Conservation (phyloP, 2,113 vertebrate species). For the Microcebus ravelobensis region DNA sequence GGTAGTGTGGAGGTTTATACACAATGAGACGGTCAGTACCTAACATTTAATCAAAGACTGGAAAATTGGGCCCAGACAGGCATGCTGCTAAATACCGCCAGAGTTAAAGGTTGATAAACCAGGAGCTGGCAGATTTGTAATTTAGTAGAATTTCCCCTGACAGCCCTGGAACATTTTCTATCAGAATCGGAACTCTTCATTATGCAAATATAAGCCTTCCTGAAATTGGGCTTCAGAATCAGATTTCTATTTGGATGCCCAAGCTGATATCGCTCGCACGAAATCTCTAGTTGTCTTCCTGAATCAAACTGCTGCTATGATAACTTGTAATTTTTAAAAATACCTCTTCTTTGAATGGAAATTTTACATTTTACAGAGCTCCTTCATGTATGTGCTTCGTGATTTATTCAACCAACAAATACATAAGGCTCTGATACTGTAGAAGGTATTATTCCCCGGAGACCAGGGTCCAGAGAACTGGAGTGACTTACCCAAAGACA, state of each 20-base stretch:
- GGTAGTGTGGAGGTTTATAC: background rate
- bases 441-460: background rate
- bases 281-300: constrained; percentile 46
- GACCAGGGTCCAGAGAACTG: background rate
- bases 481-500: background rate
- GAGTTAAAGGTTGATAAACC: constrained; percentile 69
- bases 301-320: constrained; percentile 18
- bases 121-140: constrained; percentile 58
- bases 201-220: constrained; percentile 69
- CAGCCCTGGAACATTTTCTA: constrained; percentile 60
- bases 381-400: constrained; percentile 31
- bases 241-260: constrained; percentile 47
- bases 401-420: constrained; percentile 43
- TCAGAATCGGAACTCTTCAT: constrained; percentile 65
- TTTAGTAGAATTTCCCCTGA: constrained; percentile 73
- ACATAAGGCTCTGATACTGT: background rate
- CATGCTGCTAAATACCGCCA: constrained; percentile 67
- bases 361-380: constrained; percentile 17
- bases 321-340: constrained; percentile 59
- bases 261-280: background rate
- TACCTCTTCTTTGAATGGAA: constrained; percentile 34
- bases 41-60: constrained; percentile 70
- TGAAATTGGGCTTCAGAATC: constrained; percentile 63
- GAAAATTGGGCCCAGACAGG: constrained; percentile 60
- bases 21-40: constrained; percentile 61